Evolutionary conservation across 2,797 vertebrate genomes (phyloP).

Genomic region (Sphenodon punctatus): DNA sequence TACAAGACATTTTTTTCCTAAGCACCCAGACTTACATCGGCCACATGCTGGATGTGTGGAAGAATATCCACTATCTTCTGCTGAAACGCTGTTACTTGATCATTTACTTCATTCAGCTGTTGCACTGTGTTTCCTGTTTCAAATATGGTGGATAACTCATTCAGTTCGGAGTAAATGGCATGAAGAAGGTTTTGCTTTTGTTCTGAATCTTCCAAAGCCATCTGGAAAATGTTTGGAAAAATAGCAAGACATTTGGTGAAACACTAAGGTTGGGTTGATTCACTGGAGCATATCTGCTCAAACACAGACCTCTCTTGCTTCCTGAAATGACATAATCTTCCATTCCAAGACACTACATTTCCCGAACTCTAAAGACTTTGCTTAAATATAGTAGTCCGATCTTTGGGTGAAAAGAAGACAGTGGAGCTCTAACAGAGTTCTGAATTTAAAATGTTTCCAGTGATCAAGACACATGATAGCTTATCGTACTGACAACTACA

Average conservation of each 20-base stretch:
- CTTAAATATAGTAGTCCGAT: background rate
- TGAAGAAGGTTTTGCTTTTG: slow-evolving; percentile 87
- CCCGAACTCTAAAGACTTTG: background rate
- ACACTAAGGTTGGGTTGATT: no score
- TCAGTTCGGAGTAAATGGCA: slow-evolving; percentile 76
- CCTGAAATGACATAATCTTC: background rate
- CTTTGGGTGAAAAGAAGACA: background rate
- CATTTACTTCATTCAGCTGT: slow-evolving; percentile 77
- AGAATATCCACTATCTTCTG: slow-evolving; percentile 81
- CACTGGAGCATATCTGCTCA: background rate
- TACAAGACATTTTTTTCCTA: background rate
- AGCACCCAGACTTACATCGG: slow-evolving; percentile 81
- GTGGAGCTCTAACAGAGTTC: background rate
- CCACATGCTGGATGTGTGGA: slow-evolving; percentile 82
- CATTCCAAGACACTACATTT: background rate
- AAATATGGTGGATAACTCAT: slow-evolving; percentile 83
- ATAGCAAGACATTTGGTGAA: background rate
- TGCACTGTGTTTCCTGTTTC: slow-evolving; percentile 76
- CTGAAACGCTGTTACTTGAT: slow-evolving; percentile 79
- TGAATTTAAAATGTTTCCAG: background rate
- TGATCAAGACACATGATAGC: no score
- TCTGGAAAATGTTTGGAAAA: slow-evolving; percentile 70
- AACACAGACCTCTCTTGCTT: background rate
- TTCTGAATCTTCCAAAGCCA: slow-evolving; percentile 86
- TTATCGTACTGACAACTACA: no score